Conservation (phyloP, 2,797 vertebrate genomes). For the Chiroxiphia lanceolata region DNA sequence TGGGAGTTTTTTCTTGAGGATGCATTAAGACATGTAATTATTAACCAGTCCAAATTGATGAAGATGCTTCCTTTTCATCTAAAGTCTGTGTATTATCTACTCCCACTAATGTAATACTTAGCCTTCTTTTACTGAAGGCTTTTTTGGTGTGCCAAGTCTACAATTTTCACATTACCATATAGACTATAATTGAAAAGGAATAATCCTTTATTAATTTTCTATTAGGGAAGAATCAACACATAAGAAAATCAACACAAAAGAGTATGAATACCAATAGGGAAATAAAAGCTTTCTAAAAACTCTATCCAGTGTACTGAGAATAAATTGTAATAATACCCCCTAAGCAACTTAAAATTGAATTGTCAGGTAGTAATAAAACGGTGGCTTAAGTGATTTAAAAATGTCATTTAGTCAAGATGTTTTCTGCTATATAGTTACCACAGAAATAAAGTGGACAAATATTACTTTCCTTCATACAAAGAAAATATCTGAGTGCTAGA, state of each 20-base stretch:
- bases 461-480: not conserved
- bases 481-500: not conserved
- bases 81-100: not conserved
- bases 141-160: not conserved
- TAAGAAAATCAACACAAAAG: not conserved
- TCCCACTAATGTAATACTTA: not conserved
- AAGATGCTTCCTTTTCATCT: slow-evolving; percentile 28
- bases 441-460: not conserved
- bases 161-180: slow-evolving; percentile 11
- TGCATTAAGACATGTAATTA: slow-evolving; percentile 23
- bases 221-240: slow-evolving; percentile 8
- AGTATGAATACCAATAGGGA: not conserved
- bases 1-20: slow-evolving; percentile 15
- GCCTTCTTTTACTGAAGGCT: not conserved
- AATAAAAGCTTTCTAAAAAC: slow-evolving; percentile 5
- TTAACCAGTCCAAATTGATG: slow-evolving; percentile 36
- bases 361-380: not conserved
- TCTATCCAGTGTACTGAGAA: not conserved
- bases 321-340: not conserved
- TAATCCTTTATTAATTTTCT: slow-evolving; percentile 34
- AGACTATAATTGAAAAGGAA: not conserved
- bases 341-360: not conserved
- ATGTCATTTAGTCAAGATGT: not conserved
- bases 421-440: not conserved
- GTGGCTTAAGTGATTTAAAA: slow-evolving; percentile 7